Evolutionary conservation across 2,888 invertebrate genomes (phyloP).

Genomic region (Peribatodes rhomboidaria): DNA sequence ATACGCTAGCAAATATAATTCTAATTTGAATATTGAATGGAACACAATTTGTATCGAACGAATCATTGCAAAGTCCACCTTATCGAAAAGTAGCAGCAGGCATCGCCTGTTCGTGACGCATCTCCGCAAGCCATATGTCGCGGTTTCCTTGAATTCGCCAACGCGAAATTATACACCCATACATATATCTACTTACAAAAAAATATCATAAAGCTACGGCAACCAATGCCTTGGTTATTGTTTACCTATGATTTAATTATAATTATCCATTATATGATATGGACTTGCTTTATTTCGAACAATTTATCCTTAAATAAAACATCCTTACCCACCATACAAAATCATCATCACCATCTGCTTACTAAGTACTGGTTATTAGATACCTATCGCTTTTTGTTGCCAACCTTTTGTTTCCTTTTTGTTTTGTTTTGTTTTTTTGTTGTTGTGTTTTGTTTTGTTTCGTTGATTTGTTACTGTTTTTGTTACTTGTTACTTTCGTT

Average conservation of each 20-base stretch:
- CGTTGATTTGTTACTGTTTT: too few species aligned
- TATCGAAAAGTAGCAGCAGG: constrained; percentile 17
- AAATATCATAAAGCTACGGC: background rate
- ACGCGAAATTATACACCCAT: constrained; percentile 55
- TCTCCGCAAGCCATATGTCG: constrained; percentile 74
- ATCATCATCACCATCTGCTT: background rate
- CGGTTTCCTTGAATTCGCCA: constrained; percentile 80
- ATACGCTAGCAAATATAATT: background rate
- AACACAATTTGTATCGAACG: background rate
- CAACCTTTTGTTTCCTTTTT: too few species aligned
- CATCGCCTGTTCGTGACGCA: constrained; percentile 67
- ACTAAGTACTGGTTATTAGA: too few species aligned
- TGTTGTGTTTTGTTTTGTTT: too few species aligned
- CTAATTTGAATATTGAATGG: background rate
- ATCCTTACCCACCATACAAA: background rate
- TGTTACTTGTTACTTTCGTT: too few species aligned
- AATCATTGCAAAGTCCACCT: background rate
- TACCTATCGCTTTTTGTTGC: too few species aligned
- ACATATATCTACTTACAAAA: constrained; percentile 23
- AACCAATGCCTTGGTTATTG: background rate
- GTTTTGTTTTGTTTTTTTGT: too few species aligned
- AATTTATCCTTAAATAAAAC: background rate
- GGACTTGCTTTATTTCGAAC: background rate
- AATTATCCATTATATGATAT: background rate
- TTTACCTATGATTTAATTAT: background rate